phyloP scores from a whole-genome alignment of 1,140 invertebrate genomes.

The Trichoplusia ni region DNA sequence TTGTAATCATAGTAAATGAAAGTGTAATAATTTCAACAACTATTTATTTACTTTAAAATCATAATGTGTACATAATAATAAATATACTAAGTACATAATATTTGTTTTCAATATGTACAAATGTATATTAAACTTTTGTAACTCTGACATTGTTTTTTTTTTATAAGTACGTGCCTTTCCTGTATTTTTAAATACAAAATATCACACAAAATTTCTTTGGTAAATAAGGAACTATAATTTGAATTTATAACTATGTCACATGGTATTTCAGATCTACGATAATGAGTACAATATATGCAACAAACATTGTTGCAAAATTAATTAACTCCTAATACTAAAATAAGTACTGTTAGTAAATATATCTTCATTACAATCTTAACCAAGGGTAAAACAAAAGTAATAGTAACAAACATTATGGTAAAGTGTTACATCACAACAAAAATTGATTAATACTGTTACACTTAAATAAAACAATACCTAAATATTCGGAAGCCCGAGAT shows the following conservation, averaged over 20 bases:
- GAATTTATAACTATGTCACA: too few relatives aligned
- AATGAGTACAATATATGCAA: too few relatives aligned
- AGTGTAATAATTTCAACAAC: slow-evolving; percentile 62
- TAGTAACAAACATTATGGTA: too few relatives aligned
- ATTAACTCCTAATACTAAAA: too few relatives aligned
- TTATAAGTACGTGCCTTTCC: slow-evolving; percentile 8
- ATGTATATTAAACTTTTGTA: slow-evolving; percentile 74
- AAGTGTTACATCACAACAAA: too few relatives aligned
- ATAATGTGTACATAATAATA: slow-evolving; percentile 69
- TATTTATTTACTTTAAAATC: slow-evolving; percentile 71
- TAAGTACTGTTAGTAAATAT: too few relatives aligned
- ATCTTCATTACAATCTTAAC: too few relatives aligned
- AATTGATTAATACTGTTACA: slow-evolving; percentile 5
- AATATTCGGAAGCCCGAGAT: slow-evolving; percentile 21
- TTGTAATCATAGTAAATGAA: slow-evolving; percentile 55
- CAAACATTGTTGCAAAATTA: too few relatives aligned
- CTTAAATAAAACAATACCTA: neutral
- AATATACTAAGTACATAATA: slow-evolving; percentile 67
- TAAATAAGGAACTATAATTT: slow-evolving; percentile 26
- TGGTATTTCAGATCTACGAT: too few relatives aligned
- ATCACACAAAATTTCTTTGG: slow-evolving; percentile 28
- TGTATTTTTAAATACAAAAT: slow-evolving; percentile 15
- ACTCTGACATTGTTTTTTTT: slow-evolving; percentile 45
- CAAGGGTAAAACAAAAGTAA: too few relatives aligned
- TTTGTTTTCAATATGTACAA: slow-evolving; percentile 74